Evolutionary conservation across 2,888 invertebrate species (phyloP), one percentile per base, ranked within the genome.

Genomic region (Matsumyia berberina): DNA sequence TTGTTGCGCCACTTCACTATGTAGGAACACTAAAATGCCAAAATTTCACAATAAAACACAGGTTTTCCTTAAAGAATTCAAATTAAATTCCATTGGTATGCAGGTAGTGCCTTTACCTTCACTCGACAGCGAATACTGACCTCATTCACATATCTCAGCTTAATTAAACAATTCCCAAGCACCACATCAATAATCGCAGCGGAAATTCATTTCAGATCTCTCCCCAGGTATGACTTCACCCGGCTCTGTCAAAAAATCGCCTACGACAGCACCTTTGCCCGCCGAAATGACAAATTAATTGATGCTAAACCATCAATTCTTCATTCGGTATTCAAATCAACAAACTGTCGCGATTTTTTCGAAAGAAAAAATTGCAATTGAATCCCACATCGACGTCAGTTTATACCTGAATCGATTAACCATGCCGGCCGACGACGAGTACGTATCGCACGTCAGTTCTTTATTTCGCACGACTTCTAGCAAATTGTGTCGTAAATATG

Each of bases 241-340:
- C 29, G 31, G 11, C 19, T 24, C 46, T 72, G 49, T 42, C 35
- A 44, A 37, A 57, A 70, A 66, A 15, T 39, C 55, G 57, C 55
- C 44, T 49, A 66, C 49, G 51, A 29, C 46, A 37, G 4, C 51
- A 37, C 37, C 44, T 55, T 46, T n/a, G 37, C 4, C 58, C 24
- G n/a, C 31, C 9, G 4, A 72, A 24, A 44, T 37, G 33, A 33
- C 55, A 55, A 37, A 24, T 55, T 46, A 74, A 66, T 66, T 35
- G 57, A 66, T 74, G 17, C 62, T 55, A 33, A 8, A 1, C 46
- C 29, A 49, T 60, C 49, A 37, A 60, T 60, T 31, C 37, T 64
- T 44, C 53, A 74, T 35, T 74, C 55, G 29, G 64, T 74, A 74
- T 74, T 64, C 74, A 58, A 8, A 58, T 58, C 70, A 70, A 66